phyloP scores from a whole-genome alignment of 1,140 invertebrate genomes.

The Papilio polytes region DNA sequence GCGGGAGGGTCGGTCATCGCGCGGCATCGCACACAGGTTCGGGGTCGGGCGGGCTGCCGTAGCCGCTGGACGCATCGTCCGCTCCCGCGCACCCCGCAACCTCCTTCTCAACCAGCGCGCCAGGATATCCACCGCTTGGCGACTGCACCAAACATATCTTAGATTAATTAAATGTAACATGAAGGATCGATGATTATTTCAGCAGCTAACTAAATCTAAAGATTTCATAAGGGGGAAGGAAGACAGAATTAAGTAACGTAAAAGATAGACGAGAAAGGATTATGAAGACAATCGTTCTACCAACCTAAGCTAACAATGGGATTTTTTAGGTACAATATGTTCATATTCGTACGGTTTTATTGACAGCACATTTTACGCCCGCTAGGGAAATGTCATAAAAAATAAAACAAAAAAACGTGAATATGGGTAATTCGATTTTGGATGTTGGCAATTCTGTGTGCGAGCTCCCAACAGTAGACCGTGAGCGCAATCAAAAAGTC shows the following conservation, averaged over 20 bases:
- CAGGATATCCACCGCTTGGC: conserved; percentile 73
- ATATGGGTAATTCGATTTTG: conserved; percentile 55
- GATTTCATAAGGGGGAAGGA: too few relatives aligned
- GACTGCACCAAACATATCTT: conserved; percentile 56
- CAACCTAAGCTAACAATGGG: neutral
- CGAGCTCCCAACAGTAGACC: conserved; percentile 65
- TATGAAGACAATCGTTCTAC: neutral
- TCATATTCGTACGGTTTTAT: conserved; percentile 17
- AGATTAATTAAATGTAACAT: neutral
- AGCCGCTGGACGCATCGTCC: conserved; percentile 86
- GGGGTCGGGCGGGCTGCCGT: conserved; percentile 86
- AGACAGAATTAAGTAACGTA: neutral
- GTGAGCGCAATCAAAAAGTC: conserved; percentile 82
- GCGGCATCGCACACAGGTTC: conserved; percentile 84
- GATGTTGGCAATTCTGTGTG: conserved; percentile 59
- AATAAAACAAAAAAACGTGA: conserved; percentile 41
- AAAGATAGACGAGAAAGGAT: neutral
- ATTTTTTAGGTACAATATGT: neutral
- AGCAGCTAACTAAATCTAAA: too few relatives aligned
- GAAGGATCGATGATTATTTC: neutral
- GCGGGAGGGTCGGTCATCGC: conserved; percentile 81
- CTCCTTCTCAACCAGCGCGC: conserved; percentile 81
- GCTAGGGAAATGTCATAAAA: conserved; percentile 31
- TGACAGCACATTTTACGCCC: conserved; percentile 4
- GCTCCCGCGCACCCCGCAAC: conserved; percentile 76